These are phyloP conservation scores for Notarius quadriscutis DNA, from an alignment of 2,113 vertebrate species.

Conservation along the genomic window DNA sequence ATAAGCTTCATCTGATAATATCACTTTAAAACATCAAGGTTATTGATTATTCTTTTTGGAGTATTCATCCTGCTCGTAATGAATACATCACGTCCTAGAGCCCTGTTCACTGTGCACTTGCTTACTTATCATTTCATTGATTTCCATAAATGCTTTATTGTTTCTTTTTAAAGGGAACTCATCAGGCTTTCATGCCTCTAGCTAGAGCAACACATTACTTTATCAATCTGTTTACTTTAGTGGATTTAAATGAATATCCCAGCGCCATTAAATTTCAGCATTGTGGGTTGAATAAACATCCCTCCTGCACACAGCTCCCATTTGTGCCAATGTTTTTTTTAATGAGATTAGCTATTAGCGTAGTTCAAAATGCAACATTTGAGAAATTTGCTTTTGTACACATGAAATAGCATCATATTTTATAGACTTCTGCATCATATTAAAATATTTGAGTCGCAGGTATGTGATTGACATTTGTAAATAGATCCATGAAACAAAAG, in stretches of 20 bases:
- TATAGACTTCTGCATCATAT: neutral
- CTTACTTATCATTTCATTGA: neutral
- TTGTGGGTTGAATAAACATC: constrained; percentile 9
- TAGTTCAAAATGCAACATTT: neutral
- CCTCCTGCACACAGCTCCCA: neutral
- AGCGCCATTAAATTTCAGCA: neutral
- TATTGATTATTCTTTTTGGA: constrained; percentile 31
- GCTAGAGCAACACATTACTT: neutral
- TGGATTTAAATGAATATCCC: neutral
- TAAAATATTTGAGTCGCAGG: neutral
- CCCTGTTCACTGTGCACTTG: neutral
- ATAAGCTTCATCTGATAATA: constrained; percentile 8
- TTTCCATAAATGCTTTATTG: constrained; percentile 10
- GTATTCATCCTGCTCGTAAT: constrained; percentile 1
- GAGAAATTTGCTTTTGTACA: neutral
- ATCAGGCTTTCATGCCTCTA: neutral
- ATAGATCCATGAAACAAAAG: too few species aligned
- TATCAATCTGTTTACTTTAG: neutral
- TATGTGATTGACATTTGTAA: too few species aligned
- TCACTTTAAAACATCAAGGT: neutral
- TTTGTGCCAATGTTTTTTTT: neutral
- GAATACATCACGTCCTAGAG: neutral
- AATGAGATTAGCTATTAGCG: neutral
- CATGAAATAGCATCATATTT: neutral
- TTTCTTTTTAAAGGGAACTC: neutral